phyloP scores from a whole-genome alignment of 2,797 vertebrate genomes.

The Falco cherrug region DNA sequence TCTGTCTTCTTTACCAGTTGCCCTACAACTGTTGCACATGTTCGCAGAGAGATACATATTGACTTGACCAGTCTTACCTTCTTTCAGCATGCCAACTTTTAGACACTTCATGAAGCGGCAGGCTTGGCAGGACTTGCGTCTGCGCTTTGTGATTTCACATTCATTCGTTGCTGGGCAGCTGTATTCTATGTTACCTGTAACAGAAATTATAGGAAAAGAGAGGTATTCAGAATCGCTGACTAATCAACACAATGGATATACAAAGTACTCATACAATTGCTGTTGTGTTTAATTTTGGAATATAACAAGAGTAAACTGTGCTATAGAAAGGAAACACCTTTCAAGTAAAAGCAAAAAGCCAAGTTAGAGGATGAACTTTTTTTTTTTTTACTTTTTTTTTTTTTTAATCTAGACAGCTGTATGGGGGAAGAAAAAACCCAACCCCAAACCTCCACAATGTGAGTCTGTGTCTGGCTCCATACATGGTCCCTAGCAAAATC shows the following conservation, averaged over 20 bases:
- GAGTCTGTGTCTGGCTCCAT: not conserved
- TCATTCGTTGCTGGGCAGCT: constrained; percentile 99
- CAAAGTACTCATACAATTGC: not conserved
- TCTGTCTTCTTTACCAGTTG: not conserved
- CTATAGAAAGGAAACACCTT: not conserved
- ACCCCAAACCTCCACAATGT: not conserved
- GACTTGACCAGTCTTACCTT: constrained; percentile 85
- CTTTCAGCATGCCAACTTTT: constrained; percentile 99
- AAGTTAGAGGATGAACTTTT: not conserved
- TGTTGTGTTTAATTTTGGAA: not conserved
- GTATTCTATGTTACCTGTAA: constrained; percentile 96
- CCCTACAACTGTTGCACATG: not conserved
- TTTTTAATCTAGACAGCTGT: not conserved
- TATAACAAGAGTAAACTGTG: not conserved
- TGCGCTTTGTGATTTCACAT: constrained; percentile 99
- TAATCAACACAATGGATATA: not conserved
- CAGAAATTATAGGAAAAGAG: constrained; percentile 66
- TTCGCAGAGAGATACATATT: not conserved
- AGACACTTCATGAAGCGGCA: constrained; percentile 99
- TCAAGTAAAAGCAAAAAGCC: not conserved
- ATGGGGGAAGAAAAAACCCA: not conserved
- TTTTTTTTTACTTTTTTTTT: not conserved
- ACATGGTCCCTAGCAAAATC: not conserved
- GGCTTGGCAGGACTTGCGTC: constrained; percentile 99
- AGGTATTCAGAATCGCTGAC: constrained; percentile 25